phyloP scores from a whole-genome alignment of 2,888 invertebrate genomes.

The Entomobrya multifasciata region DNA sequence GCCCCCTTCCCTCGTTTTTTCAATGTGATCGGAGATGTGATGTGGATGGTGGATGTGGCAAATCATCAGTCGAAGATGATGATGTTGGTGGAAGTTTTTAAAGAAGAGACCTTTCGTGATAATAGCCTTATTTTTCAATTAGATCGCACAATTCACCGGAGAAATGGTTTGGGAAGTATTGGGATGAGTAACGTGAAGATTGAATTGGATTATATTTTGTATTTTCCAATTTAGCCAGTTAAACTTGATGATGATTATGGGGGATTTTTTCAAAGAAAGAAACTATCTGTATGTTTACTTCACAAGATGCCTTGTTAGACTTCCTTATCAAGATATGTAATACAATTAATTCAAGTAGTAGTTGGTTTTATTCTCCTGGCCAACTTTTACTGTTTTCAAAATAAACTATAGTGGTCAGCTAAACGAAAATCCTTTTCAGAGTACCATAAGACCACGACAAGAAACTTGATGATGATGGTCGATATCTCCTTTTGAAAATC shows the following conservation, averaged over 20 bases:
- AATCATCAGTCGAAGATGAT: conserved; percentile 22
- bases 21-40: background rate
- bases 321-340: conserved; percentile 51
- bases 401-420: background rate
- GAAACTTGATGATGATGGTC: conserved; percentile 11
- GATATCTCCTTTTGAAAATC: conserved; percentile 26
- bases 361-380: background rate
- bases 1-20: background rate
- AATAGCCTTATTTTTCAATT: conserved; percentile 38
- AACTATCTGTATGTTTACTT: conserved; percentile 8
- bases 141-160: conserved; percentile 34
- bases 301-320: conserved; percentile 35
- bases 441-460: background rate
- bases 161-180: background rate
- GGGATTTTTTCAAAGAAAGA: too few species aligned
- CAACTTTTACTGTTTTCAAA: background rate
- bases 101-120: conserved; percentile 20
- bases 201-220: background rate
- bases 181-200: too few species aligned
- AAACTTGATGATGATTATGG: background rate
- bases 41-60: conserved; percentile 33
- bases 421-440: conserved; percentile 1
- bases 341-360: background rate
- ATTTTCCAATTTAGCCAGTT: conserved; percentile 20
- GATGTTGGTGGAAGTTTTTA: conserved; percentile 6